A percentile compares a stretch with the other conserved stretches of the same genome.
These are phyloP conservation scores for Chaunax sp. DNA, from an alignment of 2,797 vertebrate genomes.

Conservation along the genomic window DNA sequence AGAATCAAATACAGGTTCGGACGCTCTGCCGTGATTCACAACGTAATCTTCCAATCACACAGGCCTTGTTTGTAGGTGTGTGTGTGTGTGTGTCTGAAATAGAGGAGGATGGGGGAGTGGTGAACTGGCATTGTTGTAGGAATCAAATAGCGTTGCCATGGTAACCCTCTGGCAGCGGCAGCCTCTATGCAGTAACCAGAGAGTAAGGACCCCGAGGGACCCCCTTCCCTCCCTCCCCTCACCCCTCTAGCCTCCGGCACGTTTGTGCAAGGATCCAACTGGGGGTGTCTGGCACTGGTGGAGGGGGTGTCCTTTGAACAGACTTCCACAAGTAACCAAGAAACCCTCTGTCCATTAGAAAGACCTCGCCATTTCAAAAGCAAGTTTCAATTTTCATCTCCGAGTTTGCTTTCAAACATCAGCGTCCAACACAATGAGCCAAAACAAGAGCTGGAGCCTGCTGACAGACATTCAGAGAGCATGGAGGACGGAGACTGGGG, in stretches of 20 bases:
- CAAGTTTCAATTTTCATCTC: slow-evolving; percentile 56
- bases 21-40: slow-evolving; percentile 41
- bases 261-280: slow-evolving; percentile 54
- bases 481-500: no score
- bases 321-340: slow-evolving; percentile 23
- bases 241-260: slow-evolving; percentile 63
- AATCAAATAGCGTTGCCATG: slow-evolving; percentile 87
- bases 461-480: slow-evolving; percentile 67
- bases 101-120: slow-evolving; percentile 43
- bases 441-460: slow-evolving; percentile 68
- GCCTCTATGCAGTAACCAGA: slow-evolving; percentile 83
- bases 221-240: slow-evolving; percentile 53
- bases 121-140: slow-evolving; percentile 83
- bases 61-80: slow-evolving; percentile 40
- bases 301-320: slow-evolving; percentile 42
- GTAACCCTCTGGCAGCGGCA: slow-evolving; percentile 80
- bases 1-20: slow-evolving; percentile 27
- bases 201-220: slow-evolving; percentile 80
- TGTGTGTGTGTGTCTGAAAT: slow-evolving; percentile 42
- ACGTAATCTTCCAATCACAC: slow-evolving; percentile 57
- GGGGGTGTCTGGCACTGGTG: slow-evolving; percentile 42
- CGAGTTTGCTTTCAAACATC: slow-evolving; percentile 57
- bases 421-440: slow-evolving; percentile 63
- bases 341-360: slow-evolving; percentile 27
- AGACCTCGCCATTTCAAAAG: slow-evolving; percentile 30